A percentile compares a stretch with the other conserved stretches of the same genome.
Conservation (phyloP, 2,797 vertebrate species). For the Etheostoma nigrum region DNA sequence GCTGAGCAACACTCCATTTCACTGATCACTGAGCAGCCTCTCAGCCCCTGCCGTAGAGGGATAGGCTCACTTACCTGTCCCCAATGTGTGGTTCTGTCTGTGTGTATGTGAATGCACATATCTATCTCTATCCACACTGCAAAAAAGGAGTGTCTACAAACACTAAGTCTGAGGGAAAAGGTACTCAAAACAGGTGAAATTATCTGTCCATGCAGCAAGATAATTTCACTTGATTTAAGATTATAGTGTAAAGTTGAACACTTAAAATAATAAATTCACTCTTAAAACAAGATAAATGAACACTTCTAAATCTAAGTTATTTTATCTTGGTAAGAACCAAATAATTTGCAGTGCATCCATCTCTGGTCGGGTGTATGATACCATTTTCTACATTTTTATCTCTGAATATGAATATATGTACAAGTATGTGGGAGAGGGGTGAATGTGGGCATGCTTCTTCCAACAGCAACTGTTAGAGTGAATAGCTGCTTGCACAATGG, state of each 20-base stretch:
- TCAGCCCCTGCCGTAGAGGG: slow-evolving; percentile 67
- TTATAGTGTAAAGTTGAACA: no score
- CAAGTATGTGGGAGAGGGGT: neutral
- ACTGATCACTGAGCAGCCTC: slow-evolving; percentile 80
- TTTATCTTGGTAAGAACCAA: no score
- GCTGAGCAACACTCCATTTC: slow-evolving; percentile 79
- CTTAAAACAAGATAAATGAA: no score
- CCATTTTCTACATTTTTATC: slow-evolving; percentile 21
- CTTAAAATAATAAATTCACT: no score
- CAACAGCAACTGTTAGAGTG: slow-evolving; percentile 66
- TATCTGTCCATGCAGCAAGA: no score
- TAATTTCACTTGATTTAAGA: no score
- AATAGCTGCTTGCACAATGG: slow-evolving; percentile 75
- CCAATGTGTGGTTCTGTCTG: slow-evolving; percentile 48
- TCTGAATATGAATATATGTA: neutral
- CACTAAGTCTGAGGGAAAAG: no score
- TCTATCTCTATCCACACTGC: slow-evolving; percentile 26
- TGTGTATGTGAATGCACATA: slow-evolving; percentile 37
- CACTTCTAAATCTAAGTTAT: no score
- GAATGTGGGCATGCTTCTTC: slow-evolving; percentile 56
- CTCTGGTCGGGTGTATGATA: slow-evolving; percentile 23
- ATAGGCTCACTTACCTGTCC: slow-evolving; percentile 76
- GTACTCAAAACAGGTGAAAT: no score
- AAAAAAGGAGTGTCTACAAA: no score
- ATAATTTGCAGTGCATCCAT: slow-evolving; percentile 3